These are phyloP conservation scores for Scomberomorus guttatus DNA, from an alignment of 2,797 vertebrate species.

Conservation along the genomic window DNA sequence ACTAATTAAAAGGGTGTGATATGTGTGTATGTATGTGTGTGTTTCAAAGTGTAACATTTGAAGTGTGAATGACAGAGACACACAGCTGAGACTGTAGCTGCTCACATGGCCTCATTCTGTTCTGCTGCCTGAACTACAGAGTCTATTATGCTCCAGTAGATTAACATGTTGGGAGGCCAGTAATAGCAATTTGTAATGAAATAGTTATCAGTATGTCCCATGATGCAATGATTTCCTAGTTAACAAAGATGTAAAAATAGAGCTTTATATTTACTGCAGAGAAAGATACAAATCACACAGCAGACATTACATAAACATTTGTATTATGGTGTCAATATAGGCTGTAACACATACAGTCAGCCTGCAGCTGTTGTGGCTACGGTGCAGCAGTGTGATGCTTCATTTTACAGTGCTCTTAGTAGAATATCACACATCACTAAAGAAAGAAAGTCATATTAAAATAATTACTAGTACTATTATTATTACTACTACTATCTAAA, in stretches of 20 bases:
- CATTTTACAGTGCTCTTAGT: too few relatives aligned
- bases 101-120: conserved; percentile 33
- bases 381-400: too few relatives aligned
- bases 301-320: too few relatives aligned
- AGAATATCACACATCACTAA: too few relatives aligned
- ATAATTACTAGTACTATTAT: too few relatives aligned
- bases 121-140: background rate
- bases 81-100: conserved; percentile 30
- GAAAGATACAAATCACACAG: background rate
- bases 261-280: background rate
- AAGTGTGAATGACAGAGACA: conserved; percentile 30
- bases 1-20: conserved; percentile 61
- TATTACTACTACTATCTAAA: too few relatives aligned
- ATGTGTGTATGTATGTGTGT: background rate
- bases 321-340: too few relatives aligned
- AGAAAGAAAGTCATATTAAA: too few relatives aligned
- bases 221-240: conserved; percentile 7
- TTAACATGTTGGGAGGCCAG: background rate
- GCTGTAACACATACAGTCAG: background rate
- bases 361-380: too few relatives aligned
- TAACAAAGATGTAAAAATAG: background rate
- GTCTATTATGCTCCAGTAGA: conserved; percentile 19
- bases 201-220: conserved; percentile 1
- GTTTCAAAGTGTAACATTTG: conserved; percentile 15
- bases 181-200: conserved; percentile 24